These are phyloP conservation scores for Polypterus senegalus DNA, from an alignment of 2,113 vertebrate species.

Conservation along the genomic window DNA sequence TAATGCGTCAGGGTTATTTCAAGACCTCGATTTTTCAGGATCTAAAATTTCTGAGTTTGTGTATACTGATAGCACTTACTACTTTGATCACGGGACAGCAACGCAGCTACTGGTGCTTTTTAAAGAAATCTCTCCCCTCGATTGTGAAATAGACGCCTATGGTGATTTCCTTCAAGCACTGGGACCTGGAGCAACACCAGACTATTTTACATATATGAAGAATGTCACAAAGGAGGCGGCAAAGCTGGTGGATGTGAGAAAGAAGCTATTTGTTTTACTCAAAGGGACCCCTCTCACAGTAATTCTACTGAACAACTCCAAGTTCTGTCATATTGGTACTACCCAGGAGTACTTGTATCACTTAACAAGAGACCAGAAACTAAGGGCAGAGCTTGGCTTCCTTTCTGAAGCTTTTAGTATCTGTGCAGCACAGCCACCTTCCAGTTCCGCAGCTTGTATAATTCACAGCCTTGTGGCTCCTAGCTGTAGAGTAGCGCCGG, in stretches of 20 bases:
- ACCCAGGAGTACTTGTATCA: slow-evolving; percentile 75
- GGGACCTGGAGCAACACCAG: slow-evolving; percentile 56
- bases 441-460: slow-evolving; percentile 33
- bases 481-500: slow-evolving; percentile 41
- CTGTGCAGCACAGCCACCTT: slow-evolving; percentile 7
- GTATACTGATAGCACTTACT: slow-evolving; percentile 87
- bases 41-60: slow-evolving; percentile 41
- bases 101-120: slow-evolving; percentile 54
- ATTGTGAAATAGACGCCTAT: slow-evolving; percentile 85
- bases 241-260: slow-evolving; percentile 43
- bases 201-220: slow-evolving; percentile 49
- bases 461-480: slow-evolving; percentile 63
- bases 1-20: background rate
- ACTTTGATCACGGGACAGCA: slow-evolving; percentile 54
- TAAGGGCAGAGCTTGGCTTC: slow-evolving; percentile 63
- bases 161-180: slow-evolving; percentile 87
- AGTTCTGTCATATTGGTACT: slow-evolving; percentile 86
- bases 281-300: slow-evolving; percentile 66
- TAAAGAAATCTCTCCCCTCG: slow-evolving; percentile 45
- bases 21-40: fast-evolving
- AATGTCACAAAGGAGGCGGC: slow-evolving; percentile 46
- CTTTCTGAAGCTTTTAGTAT: slow-evolving; percentile 54
- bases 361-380: slow-evolving; percentile 48
- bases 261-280: slow-evolving; percentile 63
- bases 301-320: slow-evolving; percentile 78